Conservation (phyloP, 1,140 invertebrate genomes). For the Cotesia glomerata region DNA sequence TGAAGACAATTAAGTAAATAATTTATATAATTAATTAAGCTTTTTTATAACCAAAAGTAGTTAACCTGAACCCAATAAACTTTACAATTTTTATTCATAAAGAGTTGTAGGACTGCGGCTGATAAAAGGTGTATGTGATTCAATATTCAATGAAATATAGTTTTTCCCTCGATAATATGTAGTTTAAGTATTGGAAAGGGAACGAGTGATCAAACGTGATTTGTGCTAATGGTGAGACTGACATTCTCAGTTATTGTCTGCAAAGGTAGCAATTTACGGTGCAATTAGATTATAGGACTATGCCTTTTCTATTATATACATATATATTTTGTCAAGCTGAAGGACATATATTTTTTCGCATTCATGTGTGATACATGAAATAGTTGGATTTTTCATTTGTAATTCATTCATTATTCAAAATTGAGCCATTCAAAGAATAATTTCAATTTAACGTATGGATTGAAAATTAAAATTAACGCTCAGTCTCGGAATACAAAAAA, state of each 20-base stretch:
- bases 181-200: slow-evolving; percentile 32
- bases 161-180: background rate
- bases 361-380: background rate
- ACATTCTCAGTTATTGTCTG: slow-evolving; percentile 62
- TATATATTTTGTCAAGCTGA: background rate
- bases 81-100: background rate
- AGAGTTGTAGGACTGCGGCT: no score
- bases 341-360: background rate
- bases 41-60: no score
- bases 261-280: slow-evolving; percentile 32
- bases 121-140: no score
- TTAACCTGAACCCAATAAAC: no score
- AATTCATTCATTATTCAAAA: background rate
- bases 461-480: no score
- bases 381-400: background rate
- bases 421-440: no score
- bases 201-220: slow-evolving; percentile 52
- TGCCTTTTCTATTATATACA: background rate
- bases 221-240: slow-evolving; percentile 59
- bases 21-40: no score
- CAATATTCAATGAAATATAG: no score
- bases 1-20: no score
- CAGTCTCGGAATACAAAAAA: no score
- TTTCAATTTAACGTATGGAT: no score
- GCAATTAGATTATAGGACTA: slow-evolving; percentile 11